Evolutionary conservation across 53 echinoderm and acorn worm species (phyloP).

Genomic region (Hippasteria phrygiana): DNA sequence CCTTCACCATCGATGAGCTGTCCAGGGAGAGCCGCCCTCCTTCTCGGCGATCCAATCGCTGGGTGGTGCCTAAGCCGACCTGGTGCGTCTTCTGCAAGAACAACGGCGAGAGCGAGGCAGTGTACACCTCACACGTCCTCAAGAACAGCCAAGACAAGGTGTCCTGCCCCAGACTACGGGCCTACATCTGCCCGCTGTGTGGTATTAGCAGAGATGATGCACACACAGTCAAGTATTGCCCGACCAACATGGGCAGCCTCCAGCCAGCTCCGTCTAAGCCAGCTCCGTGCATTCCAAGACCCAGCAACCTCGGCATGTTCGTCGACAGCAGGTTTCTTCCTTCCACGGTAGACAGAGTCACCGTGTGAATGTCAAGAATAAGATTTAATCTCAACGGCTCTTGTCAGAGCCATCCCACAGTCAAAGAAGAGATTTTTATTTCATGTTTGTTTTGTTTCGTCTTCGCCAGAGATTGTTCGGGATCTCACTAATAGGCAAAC

Average conservation of each 20-base stretch:
- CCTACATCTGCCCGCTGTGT: slow-evolving; percentile 65
- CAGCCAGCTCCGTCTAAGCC: slow-evolving; percentile 36
- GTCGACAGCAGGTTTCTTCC: not conserved
- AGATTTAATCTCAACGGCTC: slow-evolving; percentile 14
- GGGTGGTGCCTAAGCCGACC: slow-evolving; percentile 42
- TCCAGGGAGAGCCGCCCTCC: slow-evolving; percentile 22
- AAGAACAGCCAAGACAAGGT: slow-evolving; percentile 58
- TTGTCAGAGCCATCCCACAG: slow-evolving; percentile 35
- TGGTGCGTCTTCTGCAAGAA: slow-evolving; percentile 68
- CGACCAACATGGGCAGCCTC: slow-evolving; percentile 53
- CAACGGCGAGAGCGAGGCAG: slow-evolving; percentile 66
- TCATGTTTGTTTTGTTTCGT: not conserved
- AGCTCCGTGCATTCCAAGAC: slow-evolving; percentile 9
- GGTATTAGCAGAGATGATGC: slow-evolving; percentile 54
- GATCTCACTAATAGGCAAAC: too few relatives aligned
- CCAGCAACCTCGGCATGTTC: not conserved
- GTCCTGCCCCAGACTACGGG: slow-evolving; percentile 57
- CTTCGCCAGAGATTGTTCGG: not conserved
- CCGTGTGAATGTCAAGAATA: not conserved
- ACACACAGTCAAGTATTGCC: slow-evolving; percentile 54
- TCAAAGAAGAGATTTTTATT: slow-evolving; percentile 22
- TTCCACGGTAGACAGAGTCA: not conserved
- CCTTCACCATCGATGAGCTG: slow-evolving; percentile 51
- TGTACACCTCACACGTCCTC: slow-evolving; percentile 59
- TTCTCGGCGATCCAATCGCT: not conserved